These are phyloP conservation scores for Leiothrix lutea DNA, from an alignment of 2,113 vertebrate genomes.

Conservation along the genomic window DNA sequence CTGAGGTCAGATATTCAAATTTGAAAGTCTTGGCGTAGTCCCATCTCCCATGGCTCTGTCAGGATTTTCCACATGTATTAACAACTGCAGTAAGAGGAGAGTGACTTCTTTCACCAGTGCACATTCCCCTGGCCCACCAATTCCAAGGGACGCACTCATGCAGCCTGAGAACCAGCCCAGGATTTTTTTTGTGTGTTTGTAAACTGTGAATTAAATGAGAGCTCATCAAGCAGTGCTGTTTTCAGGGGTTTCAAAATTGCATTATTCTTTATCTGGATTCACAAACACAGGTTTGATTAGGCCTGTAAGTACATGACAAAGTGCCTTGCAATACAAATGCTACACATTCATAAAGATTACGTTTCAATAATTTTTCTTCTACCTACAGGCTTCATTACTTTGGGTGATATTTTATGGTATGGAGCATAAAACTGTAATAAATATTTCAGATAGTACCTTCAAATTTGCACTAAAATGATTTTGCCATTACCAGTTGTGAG, in stretches of 20 bases:
- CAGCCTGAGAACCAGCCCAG: neutral
- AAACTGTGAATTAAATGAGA: neutral
- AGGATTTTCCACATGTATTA: neutral
- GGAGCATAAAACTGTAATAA: neutral
- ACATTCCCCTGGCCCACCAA: neutral
- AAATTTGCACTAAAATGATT: neutral
- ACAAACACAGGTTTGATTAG: neutral
- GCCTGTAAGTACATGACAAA: neutral
- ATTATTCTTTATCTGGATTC: neutral
- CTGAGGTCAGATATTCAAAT: neutral
- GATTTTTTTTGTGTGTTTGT: neutral
- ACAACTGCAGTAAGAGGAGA: neutral
- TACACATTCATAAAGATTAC: neutral
- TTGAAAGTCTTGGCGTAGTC: neutral
- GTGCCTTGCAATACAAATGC: neutral
- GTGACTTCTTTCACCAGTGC: neutral
- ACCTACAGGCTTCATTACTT: neutral
- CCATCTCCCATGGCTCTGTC: neutral
- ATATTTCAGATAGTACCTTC: neutral
- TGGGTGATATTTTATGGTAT: neutral
- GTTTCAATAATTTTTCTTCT: neutral
- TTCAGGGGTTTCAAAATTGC: neutral
- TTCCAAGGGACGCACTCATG: rapidly evolving
- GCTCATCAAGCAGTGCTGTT: neutral
- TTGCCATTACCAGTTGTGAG: neutral